Conservation (phyloP, 2,797 vertebrate genomes). For the Ataeniobius toweri region DNA sequence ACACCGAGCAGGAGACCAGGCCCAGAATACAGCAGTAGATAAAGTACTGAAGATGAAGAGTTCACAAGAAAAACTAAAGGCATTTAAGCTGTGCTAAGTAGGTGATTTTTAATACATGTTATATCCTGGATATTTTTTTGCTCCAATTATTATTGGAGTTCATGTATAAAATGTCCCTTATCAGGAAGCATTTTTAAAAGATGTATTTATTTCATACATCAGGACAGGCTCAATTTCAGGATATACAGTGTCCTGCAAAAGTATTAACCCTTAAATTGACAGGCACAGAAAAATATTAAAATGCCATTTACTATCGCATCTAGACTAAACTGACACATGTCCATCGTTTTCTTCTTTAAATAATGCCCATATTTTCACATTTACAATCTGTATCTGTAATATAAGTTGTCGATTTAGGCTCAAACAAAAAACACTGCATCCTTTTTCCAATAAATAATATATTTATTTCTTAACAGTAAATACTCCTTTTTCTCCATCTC, state of each 20-base stretch:
- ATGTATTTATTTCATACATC: not conserved
- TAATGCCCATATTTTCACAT: not conserved
- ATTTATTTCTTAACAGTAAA: too few relatives aligned
- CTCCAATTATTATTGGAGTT: not conserved
- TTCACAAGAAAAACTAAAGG: not conserved
- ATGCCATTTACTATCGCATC: too few relatives aligned
- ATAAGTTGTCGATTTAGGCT: too few relatives aligned
- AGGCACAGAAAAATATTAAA: too few relatives aligned
- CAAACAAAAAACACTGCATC: too few relatives aligned
- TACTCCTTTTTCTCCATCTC: too few relatives aligned
- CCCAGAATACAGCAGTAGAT: constrained; percentile 98
- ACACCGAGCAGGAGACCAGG: constrained; percentile 95
- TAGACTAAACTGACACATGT: too few relatives aligned
- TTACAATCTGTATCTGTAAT: not conserved
- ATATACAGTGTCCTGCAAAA: not conserved
- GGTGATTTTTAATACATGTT: not conserved
- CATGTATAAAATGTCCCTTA: not conserved
- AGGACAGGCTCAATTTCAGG: not conserved
- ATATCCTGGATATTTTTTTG: not conserved
- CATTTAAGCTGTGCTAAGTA: not conserved
- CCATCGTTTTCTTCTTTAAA: too few relatives aligned
- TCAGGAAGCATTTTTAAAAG: not conserved
- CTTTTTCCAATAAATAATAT: too few relatives aligned
- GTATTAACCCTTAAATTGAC: not conserved
- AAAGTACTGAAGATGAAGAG: constrained; percentile 86